Base-by-base conservation (phyloP, 2,888 invertebrate species). In the Taphrorychus bicolor region DNA sequence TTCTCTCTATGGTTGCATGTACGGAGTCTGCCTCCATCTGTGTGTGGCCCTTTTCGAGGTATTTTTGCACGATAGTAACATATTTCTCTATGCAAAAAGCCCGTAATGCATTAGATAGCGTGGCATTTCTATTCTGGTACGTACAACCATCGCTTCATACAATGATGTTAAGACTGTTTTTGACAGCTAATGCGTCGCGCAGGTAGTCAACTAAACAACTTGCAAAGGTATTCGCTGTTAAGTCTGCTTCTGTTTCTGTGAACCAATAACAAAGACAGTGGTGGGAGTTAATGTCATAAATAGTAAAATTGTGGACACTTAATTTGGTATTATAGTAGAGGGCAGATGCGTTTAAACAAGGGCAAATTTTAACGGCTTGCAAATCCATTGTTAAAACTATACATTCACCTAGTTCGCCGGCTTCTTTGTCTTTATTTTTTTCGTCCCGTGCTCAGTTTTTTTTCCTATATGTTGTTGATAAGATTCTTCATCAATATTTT, bases 261-360 rank as follows among this genome's bases (percentile, higher is more conserved):
- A 73, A 76, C 22, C 72, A 48, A 62, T 70, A 77, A 51, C 76
- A 76, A 42, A 21, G 58, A 11, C 54, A 71, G 40, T 73, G 63
- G 3, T 74, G 45, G 11, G 69, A 71, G 22, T 57, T 66, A 11
- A 77, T 22, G 61, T 77, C 60, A 60, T 68, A 76, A 54, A 76
- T 23, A 1, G 73, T 76, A 64, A 72, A 76, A 60, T 77, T 76
- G 66, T 71, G 70, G 1, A 68, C 68, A 14, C n/a, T 17, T 51
- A 70, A 51, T 54, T 71, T 71, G 17, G 61, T 73, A 58, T 74
- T 74, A 57, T 71, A 77, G 57, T 76, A 76, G 14, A 71, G 40
- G 5, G 57, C 14, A 2, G 64, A 63, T 2, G 66, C 71, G 16
- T 66, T 69, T 1, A 64, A 42, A 56, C 61, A 54, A 3, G 72